Percentiles rank a stretch among this genome's conserved stretches.
These are phyloP conservation scores for Colletes collaris DNA, from an alignment of 2,888 invertebrate species.

Conservation along the genomic window DNA sequence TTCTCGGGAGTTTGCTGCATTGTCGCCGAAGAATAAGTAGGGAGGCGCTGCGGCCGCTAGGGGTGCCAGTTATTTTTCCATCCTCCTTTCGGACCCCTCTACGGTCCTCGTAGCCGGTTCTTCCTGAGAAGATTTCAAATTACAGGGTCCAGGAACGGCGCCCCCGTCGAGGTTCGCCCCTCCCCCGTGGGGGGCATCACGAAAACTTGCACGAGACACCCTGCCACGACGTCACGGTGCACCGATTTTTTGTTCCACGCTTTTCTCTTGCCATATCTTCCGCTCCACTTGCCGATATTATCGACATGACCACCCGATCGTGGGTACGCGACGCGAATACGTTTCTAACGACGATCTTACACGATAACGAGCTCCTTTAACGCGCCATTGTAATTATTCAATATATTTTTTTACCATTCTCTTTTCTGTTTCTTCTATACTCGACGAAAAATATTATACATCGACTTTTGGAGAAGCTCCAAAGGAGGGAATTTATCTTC, in stretches of 20 bases:
- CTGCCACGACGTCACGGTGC: conserved; percentile 57
- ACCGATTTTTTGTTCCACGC: conserved; percentile 50
- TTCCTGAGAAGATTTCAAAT: conserved; percentile 81
- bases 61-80: conserved; percentile 65
- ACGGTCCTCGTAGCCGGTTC: conserved; percentile 51
- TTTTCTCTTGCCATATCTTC: conserved; percentile 67
- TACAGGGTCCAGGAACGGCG: conserved; percentile 71
- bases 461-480: too few relatives aligned
- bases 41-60: conserved; percentile 80
- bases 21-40: conserved; percentile 79
- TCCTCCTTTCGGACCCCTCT: conserved; percentile 40
- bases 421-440: background rate
- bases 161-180: conserved; percentile 66
- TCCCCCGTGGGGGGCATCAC: conserved; percentile 67
- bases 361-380: conserved; percentile 8
- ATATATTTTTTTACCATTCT: background rate
- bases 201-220: conserved; percentile 65
- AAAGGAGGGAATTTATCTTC: too few relatives aligned
- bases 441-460: too few relatives aligned
- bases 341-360: conserved; percentile 21
- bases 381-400: background rate
- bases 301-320: conserved; percentile 78
- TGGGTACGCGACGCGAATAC: conserved; percentile 70
- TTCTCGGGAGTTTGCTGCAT: conserved; percentile 81
- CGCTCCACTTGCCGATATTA: conserved; percentile 74